Conservation (phyloP, 2,888 invertebrate species). For the Nipponacmea schrenckii region DNA sequence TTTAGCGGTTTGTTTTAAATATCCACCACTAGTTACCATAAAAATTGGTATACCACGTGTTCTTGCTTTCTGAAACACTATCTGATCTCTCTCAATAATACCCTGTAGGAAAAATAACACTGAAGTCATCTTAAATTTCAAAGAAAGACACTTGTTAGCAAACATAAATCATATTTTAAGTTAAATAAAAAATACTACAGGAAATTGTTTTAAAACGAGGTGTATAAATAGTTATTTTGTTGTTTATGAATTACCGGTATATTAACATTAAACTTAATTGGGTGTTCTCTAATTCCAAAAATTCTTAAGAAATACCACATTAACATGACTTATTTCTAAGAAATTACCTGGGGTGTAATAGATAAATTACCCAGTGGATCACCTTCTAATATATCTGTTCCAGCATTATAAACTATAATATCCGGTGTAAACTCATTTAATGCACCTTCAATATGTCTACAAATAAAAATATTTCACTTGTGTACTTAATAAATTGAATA, state of each 20-base stretch:
- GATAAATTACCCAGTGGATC: conserved; percentile 82
- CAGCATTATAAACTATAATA: conserved; percentile 91
- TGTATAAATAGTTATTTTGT: too few species aligned
- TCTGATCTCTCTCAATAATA: conserved; percentile 84
- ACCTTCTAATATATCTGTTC: conserved; percentile 83
- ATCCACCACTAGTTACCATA: conserved; percentile 90
- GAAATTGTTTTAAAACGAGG: too few species aligned
- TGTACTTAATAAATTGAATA: not conserved
- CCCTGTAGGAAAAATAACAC: conserved; percentile 72
- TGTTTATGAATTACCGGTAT: too few species aligned
- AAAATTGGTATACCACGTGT: conserved; percentile 79
- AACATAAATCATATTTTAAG: too few species aligned
- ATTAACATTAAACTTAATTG: too few species aligned
- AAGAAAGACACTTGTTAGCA: too few species aligned
- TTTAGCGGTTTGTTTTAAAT: conserved; percentile 79
- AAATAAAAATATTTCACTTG: conserved; percentile 8
- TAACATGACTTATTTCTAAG: too few species aligned
- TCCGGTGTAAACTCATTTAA: conserved; percentile 79
- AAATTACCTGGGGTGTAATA: conserved; percentile 76
- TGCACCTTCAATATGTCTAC: conserved; percentile 77
- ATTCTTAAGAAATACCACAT: too few species aligned
- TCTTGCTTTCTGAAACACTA: conserved; percentile 80
- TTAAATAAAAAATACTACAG: too few species aligned
- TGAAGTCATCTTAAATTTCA: not conserved
- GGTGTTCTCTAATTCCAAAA: too few species aligned